Evolutionary conservation across 2,888 invertebrate species (phyloP).

Genomic region (Drosophila mettleri): DNA sequence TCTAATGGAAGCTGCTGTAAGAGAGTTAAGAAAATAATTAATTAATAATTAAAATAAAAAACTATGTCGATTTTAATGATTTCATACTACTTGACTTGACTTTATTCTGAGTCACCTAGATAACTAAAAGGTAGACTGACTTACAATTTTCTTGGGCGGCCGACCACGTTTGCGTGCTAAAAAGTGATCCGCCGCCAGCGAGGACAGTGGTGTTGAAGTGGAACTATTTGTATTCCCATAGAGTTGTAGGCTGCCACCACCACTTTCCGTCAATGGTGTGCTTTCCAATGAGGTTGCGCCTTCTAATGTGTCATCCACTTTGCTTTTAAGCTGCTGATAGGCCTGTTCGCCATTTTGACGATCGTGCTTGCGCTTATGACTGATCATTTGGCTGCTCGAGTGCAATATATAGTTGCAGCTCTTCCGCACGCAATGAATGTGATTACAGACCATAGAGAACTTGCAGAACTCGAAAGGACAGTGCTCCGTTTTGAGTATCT

Average conservation of each 20-base stretch:
- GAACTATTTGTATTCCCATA: constrained; percentile 37
- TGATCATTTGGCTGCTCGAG: constrained; percentile 97
- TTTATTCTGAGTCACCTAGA: too few relatives aligned
- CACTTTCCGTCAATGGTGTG: constrained; percentile 53
- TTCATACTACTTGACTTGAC: neutral
- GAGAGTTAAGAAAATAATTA: neutral
- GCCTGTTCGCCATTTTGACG: constrained; percentile 93
- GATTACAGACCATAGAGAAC: constrained; percentile 97
- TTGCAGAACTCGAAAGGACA: constrained; percentile 96
- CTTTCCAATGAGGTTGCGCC: constrained; percentile 40
- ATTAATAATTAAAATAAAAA: too few relatives aligned
- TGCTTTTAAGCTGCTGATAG: constrained; percentile 82
- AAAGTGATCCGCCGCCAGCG: constrained; percentile 83
- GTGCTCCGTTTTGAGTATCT: constrained; percentile 98
- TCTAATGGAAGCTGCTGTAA: constrained; percentile 77
- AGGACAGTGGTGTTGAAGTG: constrained; percentile 82
- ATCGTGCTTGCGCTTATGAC: constrained; percentile 99
- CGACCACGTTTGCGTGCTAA: constrained; percentile 83
- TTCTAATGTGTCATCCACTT: constrained; percentile 69
- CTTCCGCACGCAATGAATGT: constrained; percentile 98
- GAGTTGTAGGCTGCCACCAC: constrained; percentile 11
- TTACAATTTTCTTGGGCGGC: constrained; percentile 84
- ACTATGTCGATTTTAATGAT: too few relatives aligned
- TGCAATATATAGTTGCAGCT: constrained; percentile 98
- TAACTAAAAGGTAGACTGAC: too few relatives aligned